Base-by-base conservation (phyloP, 2,888 invertebrate species). In the Xestobium rufovillosum region DNA sequence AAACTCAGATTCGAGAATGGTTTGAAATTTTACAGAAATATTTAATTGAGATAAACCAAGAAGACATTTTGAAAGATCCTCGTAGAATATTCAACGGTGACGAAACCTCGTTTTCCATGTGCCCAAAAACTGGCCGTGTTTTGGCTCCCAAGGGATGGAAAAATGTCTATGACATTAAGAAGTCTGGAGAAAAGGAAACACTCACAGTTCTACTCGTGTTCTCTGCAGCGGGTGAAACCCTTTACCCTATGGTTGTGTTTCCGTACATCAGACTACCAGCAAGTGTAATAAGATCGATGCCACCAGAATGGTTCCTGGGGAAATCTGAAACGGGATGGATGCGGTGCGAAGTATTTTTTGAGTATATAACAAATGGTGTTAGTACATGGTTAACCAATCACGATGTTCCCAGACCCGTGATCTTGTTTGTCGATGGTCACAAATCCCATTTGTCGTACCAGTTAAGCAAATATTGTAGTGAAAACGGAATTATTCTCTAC, bases 361-460 rank as follows among this genome's bases (percentile, higher is more conserved):
- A 48, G 10, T 53, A 39, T 38, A 33, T 53, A 3, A 33, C 29
- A n/a, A 52, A 49, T 39, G 44, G 37, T 10, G 33, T 51, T 19
- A 36, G 51, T 26, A 13, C 34, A 10, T 51, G 49, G 51, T 6
- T 43, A 8, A 8, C 10, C 25, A 33, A 44, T 8, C 28, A 49
- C 14, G 32, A 42, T 14, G 46, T 44, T 26, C 16, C 34, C 11
- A 46, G 34, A 35, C 50, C 54, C 4, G 45, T 54, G 4, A 35
- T 54, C 13, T 35, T 53, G 27, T 47, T 54, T 9, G 39, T 56
- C 4, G 55, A 57, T 42, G 55, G 53, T 4, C 55, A 53, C 33
- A 45, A 43, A 26, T 54, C 53, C 2, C 57, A 57, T 32, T 32
- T 52, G 27, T 49, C 45, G 12, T 10, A 51, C 12, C 41, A 47